Percentiles rank a stretch among this genome's conserved stretches.
phyloP scores from a whole-genome alignment of 2,888 invertebrate genomes.

The Conus canariensis region DNA sequence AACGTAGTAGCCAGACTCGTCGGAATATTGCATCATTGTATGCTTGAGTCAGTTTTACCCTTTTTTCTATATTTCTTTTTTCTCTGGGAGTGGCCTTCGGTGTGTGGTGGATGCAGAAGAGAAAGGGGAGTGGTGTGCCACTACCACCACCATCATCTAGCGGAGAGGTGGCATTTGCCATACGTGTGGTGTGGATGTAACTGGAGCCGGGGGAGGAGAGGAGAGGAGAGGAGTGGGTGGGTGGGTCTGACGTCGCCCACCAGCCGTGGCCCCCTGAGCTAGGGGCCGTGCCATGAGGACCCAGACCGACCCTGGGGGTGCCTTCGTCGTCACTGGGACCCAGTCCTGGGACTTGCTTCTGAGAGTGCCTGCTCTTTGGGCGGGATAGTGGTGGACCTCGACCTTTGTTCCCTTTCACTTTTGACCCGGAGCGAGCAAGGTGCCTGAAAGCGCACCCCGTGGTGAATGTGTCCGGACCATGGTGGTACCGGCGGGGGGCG shows the following conservation, averaged over 20 bases:
- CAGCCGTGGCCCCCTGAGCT: neutral
- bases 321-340: neutral
- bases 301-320: neutral
- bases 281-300: constrained; percentile 15
- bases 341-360: neutral
- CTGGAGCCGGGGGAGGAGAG: too few species aligned
- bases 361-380: neutral
- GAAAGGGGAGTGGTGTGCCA: neutral
- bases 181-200: too few species aligned
- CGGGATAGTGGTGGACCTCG: neutral
- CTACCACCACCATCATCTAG: too few species aligned
- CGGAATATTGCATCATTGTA: neutral
- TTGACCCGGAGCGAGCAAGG: neutral
- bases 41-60: neutral
- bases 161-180: too few species aligned
- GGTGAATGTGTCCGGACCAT: constrained; percentile 43
- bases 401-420: neutral
- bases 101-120: neutral
- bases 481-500: constrained; percentile 42
- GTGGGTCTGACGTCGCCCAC: neutral
- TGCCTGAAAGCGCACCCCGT: constrained; percentile 24
- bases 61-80: neutral
- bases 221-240: too few species aligned
- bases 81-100: neutral
- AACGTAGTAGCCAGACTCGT: too few species aligned